These are phyloP conservation scores for Hoplodrina blanda DNA, from an alignment of 2,888 invertebrate species.

Conservation along the genomic window DNA sequence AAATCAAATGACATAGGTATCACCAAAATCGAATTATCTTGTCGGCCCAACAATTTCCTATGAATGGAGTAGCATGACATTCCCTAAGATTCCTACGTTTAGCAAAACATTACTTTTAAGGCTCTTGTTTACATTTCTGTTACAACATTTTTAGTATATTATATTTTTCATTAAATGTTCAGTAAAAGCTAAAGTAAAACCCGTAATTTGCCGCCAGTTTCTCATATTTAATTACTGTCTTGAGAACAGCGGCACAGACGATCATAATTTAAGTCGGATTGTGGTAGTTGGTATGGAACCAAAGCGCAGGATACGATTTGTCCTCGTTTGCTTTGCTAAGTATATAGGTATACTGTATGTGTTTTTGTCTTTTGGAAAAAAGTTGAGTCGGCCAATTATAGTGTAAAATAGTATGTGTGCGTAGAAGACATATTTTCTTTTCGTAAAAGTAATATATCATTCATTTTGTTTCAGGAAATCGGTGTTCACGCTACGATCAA, in stretches of 20 bases:
- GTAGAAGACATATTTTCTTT: constrained; percentile 7
- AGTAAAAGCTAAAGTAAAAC: constrained; percentile 44
- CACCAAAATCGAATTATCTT: too few relatives aligned
- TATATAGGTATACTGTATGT: not conserved
- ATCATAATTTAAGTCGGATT: constrained; percentile 51
- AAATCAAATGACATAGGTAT: constrained; percentile 4
- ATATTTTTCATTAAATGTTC: constrained; percentile 36
- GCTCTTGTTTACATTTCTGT: constrained; percentile 11
- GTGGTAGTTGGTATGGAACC: constrained; percentile 39
- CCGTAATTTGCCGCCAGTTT: constrained; percentile 55
- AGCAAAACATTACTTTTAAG: not conserved
- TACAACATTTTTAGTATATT: constrained; percentile 23
- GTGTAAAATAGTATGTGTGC: constrained; percentile 5
- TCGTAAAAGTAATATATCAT: constrained; percentile 53
- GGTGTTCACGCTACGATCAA: constrained; percentile 60
- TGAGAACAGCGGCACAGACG: constrained; percentile 54
- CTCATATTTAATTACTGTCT: constrained; percentile 63
- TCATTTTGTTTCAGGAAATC: constrained; percentile 72
- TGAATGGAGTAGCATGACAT: constrained; percentile 8
- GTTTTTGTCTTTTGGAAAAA: constrained; percentile 5
- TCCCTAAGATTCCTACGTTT: not conserved
- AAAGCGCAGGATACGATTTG: constrained; percentile 45
- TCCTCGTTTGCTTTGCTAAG: constrained; percentile 39
- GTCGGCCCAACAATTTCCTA: constrained; percentile 5
- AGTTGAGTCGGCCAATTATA: not conserved